A percentile compares a stretch with the other conserved stretches of the same genome.
Conservation (phyloP, 1,140 invertebrate species). For the Lucilia cuprina region DNA sequence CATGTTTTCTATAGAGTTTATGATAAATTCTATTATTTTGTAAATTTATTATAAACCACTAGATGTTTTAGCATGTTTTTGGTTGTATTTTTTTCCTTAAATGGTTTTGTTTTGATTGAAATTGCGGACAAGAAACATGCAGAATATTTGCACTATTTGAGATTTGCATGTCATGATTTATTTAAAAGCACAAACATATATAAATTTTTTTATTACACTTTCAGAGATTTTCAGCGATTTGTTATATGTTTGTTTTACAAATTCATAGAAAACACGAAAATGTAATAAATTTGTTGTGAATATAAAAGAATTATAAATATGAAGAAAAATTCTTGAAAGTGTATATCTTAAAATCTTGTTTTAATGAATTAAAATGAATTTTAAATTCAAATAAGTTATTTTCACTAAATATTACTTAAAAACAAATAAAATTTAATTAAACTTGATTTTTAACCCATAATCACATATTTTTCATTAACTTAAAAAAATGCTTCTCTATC, state of each 20-base stretch:
- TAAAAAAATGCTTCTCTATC: background rate
- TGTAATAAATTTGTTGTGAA: background rate
- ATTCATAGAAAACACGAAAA: conserved; percentile 33
- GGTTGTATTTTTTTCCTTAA: background rate
- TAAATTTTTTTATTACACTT: background rate
- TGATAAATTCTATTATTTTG: too few relatives aligned
- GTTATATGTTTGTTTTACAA: conserved; percentile 16
- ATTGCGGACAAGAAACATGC: conserved; percentile 20
- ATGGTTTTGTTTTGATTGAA: background rate
- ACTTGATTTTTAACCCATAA: background rate
- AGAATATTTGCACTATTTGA: conserved; percentile 20
- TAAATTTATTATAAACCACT: too few relatives aligned
- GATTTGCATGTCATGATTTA: conserved; percentile 32
- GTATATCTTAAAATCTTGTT: too few relatives aligned
- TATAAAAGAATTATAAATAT: too few relatives aligned
- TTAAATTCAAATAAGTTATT: too few relatives aligned
- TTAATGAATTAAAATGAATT: too few relatives aligned
- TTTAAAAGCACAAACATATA: background rate
- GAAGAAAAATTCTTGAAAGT: too few relatives aligned
- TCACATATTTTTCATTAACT: background rate
- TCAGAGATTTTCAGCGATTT: conserved; percentile 6
- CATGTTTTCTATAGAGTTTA: too few relatives aligned
- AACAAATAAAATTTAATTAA: conserved; percentile 27
- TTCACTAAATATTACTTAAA: conserved; percentile 10
- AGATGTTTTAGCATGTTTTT: too few relatives aligned